phyloP scores from a whole-genome alignment of 2,797 vertebrate species.

The Notamacropus eugenii region DNA sequence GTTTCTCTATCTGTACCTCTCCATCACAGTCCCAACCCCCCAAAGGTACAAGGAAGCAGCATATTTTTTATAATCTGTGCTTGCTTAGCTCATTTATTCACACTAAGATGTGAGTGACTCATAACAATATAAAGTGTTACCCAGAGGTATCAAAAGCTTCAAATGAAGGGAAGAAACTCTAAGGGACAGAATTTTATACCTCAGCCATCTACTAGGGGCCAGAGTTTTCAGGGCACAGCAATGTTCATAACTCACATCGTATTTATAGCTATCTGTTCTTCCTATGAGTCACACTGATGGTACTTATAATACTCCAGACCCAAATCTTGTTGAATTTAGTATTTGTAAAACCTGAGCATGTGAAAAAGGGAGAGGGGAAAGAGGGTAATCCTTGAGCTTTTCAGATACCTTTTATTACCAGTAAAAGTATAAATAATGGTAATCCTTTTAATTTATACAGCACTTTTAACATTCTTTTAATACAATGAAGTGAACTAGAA shows the following conservation, averaged over 20 bases:
- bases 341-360: not conserved
- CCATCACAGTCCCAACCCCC: not conserved
- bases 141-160: not conserved
- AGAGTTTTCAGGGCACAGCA: not conserved
- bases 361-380: not conserved
- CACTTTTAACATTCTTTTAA: slow-evolving; percentile 20
- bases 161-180: not conserved
- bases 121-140: slow-evolving; percentile 5
- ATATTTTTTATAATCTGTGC: not conserved
- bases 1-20: not conserved
- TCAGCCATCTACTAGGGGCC: not conserved
- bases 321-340: not conserved
- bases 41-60: not conserved
- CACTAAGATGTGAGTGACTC: slow-evolving; percentile 17
- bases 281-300: not conserved
- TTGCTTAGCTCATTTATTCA: not conserved
- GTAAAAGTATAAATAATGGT: not conserved
- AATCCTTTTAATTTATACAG: not conserved
- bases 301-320: not conserved
- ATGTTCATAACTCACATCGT: not conserved
- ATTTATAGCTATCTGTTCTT: slow-evolving; percentile 10
- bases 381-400: not conserved
- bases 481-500: not conserved
- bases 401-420: not conserved
- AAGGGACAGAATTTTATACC: not conserved